Evolutionary conservation across 30 jellyfish, hydroid and myxozoan genomes (phyloP), one percentile per base, ranked within the genome.

Genomic region (Rhopilema esculentum): DNA sequence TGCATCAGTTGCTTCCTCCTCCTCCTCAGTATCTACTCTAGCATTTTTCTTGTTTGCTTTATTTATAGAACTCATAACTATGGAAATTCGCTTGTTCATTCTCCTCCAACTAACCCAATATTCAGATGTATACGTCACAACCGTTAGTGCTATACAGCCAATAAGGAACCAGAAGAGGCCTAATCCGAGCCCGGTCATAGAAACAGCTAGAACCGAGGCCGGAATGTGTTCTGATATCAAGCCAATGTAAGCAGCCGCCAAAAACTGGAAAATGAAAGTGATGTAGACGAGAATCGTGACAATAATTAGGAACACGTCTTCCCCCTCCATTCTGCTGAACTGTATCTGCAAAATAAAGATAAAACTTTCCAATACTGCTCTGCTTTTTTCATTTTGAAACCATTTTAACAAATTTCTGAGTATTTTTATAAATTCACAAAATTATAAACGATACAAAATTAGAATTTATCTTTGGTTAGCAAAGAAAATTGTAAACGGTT

Each of bases 161-260:
- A 90, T 69, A 26, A 90, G 80, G 74, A 90, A 89, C 99, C 99
- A 95, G 78, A 95, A 40, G 91, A 89, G 53, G 15, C 97, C 99
- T 8, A 95, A 80, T 4, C 97, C 88, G 20, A 95, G 92, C 25
- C 97, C 99, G 68, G 97, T 81, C 97, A 95, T 76, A 15, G 97
- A 53, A 27, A 95, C 93, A 0, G 88, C 82, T 21, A 86, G 82
- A 26, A 81, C 92, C 91, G 89, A 70, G 7, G 86, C 50, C 12
- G 97, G 92, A 31, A 95, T 61, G 27, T 69, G 89, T 17, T 84
- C 83, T 18, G 97, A 87, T 24, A 83, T 49, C 90, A 93, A 65
- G 27, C 96, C 95, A 67, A 93, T 83, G 85, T 86, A 93, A 26
- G 92, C 97, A 26, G 97, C 97, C 8, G 96, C 97, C 30, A 88